Evolutionary conservation across 2,888 invertebrate species (phyloP).

Genomic region (Heliconius ethilla): DNA sequence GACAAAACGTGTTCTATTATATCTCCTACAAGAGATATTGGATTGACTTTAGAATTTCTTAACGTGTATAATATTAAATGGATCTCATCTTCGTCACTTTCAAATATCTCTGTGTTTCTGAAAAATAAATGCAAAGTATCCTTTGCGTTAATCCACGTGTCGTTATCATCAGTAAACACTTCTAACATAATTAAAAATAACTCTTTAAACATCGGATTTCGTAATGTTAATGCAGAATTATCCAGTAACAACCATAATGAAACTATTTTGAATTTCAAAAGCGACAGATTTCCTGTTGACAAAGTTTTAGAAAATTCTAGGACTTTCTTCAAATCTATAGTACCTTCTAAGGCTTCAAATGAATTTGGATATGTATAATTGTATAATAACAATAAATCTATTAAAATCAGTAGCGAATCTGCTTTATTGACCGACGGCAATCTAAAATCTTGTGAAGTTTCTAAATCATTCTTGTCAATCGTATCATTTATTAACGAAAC

Average conservation of each 20-base stretch:
- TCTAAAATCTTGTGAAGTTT: constrained; percentile 60
- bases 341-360: constrained; percentile 74
- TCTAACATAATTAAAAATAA: constrained; percentile 81
- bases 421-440: constrained; percentile 62
- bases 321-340: constrained; percentile 70
- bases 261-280: constrained; percentile 75
- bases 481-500: constrained; percentile 66
- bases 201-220: constrained; percentile 78
- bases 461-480: constrained; percentile 51
- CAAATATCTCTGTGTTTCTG: constrained; percentile 84
- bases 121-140: constrained; percentile 82
- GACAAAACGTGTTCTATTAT: constrained; percentile 66
- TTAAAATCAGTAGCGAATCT: constrained; percentile 63
- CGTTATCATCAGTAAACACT: constrained; percentile 72
- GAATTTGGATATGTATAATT: constrained; percentile 71
- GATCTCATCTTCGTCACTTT: constrained; percentile 84
- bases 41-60: constrained; percentile 63
- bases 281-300: constrained; percentile 55
- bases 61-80: constrained; percentile 84
- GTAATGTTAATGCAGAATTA: constrained; percentile 77
- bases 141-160: constrained; percentile 78
- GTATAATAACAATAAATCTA: constrained; percentile 70
- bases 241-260: constrained; percentile 75
- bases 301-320: constrained; percentile 65
- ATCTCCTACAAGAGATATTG: constrained; percentile 64